Conservation (phyloP, 2,888 invertebrate genomes). For the Pseudoips prasinana region DNA sequence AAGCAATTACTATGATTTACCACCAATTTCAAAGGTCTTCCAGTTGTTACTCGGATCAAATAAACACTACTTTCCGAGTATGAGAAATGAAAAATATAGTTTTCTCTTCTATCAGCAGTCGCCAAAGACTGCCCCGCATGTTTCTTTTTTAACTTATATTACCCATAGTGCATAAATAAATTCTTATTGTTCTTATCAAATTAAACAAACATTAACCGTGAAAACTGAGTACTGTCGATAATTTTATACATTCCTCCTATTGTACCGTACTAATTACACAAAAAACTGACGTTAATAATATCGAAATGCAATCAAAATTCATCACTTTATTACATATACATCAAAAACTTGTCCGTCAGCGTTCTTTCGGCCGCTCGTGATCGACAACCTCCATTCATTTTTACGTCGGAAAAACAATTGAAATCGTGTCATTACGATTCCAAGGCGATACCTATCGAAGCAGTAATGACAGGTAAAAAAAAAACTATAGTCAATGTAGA, state of each 20-base stretch:
- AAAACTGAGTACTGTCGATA: background rate
- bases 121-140: too few relatives aligned
- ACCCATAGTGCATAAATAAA: too few relatives aligned
- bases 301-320: conserved; percentile 13
- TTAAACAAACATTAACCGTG: too few relatives aligned
- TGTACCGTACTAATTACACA: background rate
- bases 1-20: too few relatives aligned
- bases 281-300: conserved; percentile 1
- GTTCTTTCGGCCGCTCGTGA: conserved; percentile 24
- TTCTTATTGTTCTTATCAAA: too few relatives aligned
- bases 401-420: conserved; percentile 9
- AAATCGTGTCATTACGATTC: conserved; percentile 25
- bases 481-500: background rate
- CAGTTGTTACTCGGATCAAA: too few relatives aligned
- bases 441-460: conserved; percentile 10
- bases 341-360: conserved; percentile 20
- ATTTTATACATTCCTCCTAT: background rate
- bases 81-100: too few relatives aligned
- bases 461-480: conserved; percentile 22
- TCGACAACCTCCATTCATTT: conserved; percentile 20
- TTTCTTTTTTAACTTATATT: too few relatives aligned
- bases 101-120: too few relatives aligned
- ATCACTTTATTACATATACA: conserved; percentile 17
- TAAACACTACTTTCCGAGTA: too few relatives aligned
- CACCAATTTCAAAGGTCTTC: too few relatives aligned